phyloP scores from a whole-genome alignment of 2,888 invertebrate genomes.

The Lepas anatifera region DNA sequence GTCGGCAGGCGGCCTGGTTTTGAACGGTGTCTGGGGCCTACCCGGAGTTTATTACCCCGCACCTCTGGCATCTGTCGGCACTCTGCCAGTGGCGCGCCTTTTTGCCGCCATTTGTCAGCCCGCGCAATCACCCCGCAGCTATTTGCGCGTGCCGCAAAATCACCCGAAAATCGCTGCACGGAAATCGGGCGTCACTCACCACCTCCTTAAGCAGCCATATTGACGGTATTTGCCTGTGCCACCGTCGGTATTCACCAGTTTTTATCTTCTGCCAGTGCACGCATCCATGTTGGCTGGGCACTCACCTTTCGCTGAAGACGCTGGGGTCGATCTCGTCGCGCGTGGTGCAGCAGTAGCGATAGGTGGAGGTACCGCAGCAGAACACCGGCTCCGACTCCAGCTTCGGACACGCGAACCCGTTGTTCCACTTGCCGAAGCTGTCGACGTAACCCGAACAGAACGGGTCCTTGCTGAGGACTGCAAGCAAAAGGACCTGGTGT shows the following conservation, averaged over 20 bases:
- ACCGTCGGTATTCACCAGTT: too few relatives aligned
- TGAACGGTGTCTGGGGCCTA: too few relatives aligned
- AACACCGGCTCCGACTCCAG: slow-evolving; percentile 31
- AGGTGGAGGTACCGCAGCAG: slow-evolving; percentile 33
- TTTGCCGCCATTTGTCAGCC: neutral
- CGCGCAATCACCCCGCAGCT: neutral
- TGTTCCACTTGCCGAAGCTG: slow-evolving; percentile 34
- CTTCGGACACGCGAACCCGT: slow-evolving; percentile 34
- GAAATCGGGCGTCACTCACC: neutral
- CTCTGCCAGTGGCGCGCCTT: neutral
- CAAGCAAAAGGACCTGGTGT: slow-evolving; percentile 14
- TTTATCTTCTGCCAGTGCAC: too few relatives aligned
- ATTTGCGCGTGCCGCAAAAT: neutral
- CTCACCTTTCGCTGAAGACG: neutral
- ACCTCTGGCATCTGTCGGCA: neutral
- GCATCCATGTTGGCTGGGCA: too few relatives aligned
- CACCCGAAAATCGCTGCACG: neutral
- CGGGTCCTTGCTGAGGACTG: slow-evolving; percentile 32
- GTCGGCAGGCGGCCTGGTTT: too few relatives aligned
- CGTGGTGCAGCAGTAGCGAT: slow-evolving; percentile 34
- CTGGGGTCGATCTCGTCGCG: neutral
- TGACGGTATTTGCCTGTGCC: too few relatives aligned
- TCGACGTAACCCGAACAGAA: slow-evolving; percentile 35
- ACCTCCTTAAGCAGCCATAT: neutral
- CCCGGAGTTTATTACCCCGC: neutral